Evolutionary conservation across 2,113 vertebrate genomes (phyloP).

Genomic region (Brachypodius melanocephalos): DNA sequence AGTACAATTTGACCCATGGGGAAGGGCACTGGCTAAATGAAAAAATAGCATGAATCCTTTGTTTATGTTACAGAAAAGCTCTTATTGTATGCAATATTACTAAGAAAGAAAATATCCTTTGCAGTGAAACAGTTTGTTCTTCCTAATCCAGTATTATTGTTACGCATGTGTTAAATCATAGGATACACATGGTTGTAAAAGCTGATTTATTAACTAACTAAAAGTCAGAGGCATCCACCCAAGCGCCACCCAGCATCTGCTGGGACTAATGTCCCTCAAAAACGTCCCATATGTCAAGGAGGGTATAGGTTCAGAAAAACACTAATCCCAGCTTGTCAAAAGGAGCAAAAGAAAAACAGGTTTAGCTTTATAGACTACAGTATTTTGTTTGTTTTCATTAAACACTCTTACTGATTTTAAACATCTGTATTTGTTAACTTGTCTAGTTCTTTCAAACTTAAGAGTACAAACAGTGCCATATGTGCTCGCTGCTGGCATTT

Average conservation of each 20-base stretch:
- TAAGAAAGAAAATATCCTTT: conserved; percentile 36
- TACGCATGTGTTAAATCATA: conserved; percentile 53
- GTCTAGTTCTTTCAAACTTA: conserved; percentile 57
- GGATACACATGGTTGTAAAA: conserved; percentile 52
- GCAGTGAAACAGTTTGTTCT: conserved; percentile 53
- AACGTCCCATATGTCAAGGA: conserved; percentile 35
- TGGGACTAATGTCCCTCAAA: conserved; percentile 42
- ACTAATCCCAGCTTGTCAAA: conserved; percentile 56
- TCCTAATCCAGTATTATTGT: conserved; percentile 54
- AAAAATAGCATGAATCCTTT: conserved; percentile 48
- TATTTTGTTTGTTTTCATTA: conserved; percentile 73
- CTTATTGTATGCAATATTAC: conserved; percentile 45
- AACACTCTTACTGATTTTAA: conserved; percentile 72
- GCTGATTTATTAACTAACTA: conserved; percentile 57
- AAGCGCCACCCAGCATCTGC: conserved; percentile 52
- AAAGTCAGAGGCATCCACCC: conserved; percentile 48
- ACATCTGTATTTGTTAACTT: conserved; percentile 72
- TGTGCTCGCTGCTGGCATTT: conserved; percentile 63
- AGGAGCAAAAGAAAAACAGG: conserved; percentile 64
- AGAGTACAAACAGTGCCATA: conserved; percentile 69
- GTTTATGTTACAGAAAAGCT: conserved; percentile 45
- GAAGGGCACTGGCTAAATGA: conserved; percentile 16
- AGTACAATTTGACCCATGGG: conserved; percentile 42
- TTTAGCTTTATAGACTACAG: conserved; percentile 62
- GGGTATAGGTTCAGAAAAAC: conserved; percentile 53